A percentile compares a stretch with the other conserved stretches of the same genome.
These are phyloP conservation scores for Tillus elongatus DNA, from an alignment of 2,888 invertebrate genomes.

Conservation along the genomic window DNA sequence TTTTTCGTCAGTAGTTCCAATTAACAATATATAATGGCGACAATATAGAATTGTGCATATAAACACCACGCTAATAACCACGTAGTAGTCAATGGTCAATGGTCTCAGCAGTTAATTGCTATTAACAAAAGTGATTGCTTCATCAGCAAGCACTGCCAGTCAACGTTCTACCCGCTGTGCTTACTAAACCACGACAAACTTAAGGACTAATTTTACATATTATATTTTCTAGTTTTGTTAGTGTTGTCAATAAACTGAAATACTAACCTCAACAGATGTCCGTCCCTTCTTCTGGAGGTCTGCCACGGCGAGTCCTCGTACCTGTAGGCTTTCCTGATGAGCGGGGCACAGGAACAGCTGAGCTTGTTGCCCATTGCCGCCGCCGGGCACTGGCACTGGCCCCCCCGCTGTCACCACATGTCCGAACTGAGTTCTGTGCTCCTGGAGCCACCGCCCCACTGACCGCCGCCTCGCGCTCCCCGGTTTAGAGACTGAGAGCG, in stretches of 20 bases:
- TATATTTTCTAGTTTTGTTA: no score
- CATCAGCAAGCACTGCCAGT: no score
- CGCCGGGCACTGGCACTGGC: conserved; percentile 46
- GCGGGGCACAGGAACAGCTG: conserved; percentile 93
- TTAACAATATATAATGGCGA: no score
- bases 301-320: conserved; percentile 96
- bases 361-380: conserved; percentile 93
- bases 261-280: conserved; percentile 76
- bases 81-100: no score
- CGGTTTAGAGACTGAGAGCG: conserved; percentile 69
- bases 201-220: no score
- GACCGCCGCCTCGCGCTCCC: conserved; percentile 45
- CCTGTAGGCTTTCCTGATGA: conserved; percentile 92
- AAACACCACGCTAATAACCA: no score
- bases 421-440: conserved; percentile 44
- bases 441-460: conserved; percentile 32
- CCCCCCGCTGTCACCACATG: conserved; percentile 77
- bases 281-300: conserved; percentile 73
- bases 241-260: conserved; percentile 32
- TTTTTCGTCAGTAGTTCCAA: no score
- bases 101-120: no score
- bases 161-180: no score
- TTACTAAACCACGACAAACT: no score
- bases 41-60: no score
- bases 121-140: no score